Evolutionary conservation across 1,140 invertebrate genomes (phyloP).

Genomic region (honey bee (Apis mellifera)): Amel_HAv3.1 CM009934.2:4564001-4564500

Average conservation of each 20-base stretch:
- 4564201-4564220: too few species aligned
- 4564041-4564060: too few species aligned
- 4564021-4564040: too few species aligned
- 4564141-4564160: too few species aligned
- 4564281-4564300: conserved; percentile 39
- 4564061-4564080: too few species aligned
- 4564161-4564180: too few species aligned
- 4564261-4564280: conserved; percentile 18
- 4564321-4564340: conserved; percentile 51
- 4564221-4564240: too few species aligned
- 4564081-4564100: too few species aligned
- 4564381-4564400: conserved; percentile 49
- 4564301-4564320: conserved; percentile 46
- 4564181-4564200: too few species aligned
- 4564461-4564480: conserved; percentile 61
- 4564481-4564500: conserved; percentile 55
- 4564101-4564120: too few species aligned
- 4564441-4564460: conserved; percentile 57
- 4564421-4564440: conserved; percentile 53
- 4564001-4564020: too few species aligned
- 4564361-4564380: conserved; percentile 4
- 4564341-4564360: conserved; percentile 34
- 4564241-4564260: not conserved
- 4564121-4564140: too few species aligned
- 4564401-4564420: conserved; percentile 54